Evolutionary conservation across 2,888 invertebrate species (phyloP).

Genomic region (Cheilosia scutellata): DNA sequence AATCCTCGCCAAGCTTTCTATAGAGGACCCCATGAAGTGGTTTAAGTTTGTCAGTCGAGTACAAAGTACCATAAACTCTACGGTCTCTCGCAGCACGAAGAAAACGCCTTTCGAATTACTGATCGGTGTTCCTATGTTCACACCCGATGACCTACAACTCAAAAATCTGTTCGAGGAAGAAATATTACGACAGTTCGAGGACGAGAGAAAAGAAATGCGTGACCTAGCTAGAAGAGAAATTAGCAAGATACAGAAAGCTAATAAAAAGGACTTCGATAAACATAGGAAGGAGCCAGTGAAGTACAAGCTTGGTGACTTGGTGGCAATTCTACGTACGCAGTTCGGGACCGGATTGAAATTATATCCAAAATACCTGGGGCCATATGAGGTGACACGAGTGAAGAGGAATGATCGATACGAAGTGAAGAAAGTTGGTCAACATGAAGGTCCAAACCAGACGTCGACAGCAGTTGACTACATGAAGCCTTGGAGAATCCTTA

Average conservation of each 20-base stretch:
- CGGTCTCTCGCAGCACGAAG: no score
- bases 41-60: no score
- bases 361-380: slow-evolving; percentile 41
- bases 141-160: slow-evolving; percentile 70
- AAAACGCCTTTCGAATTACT: slow-evolving; percentile 76
- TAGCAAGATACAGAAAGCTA: slow-evolving; percentile 13
- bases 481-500: slow-evolving; percentile 39
- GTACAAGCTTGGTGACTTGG: slow-evolving; percentile 13
- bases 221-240: slow-evolving; percentile 36
- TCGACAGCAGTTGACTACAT: slow-evolving; percentile 42
- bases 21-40: slow-evolving; percentile 76
- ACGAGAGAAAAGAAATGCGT: slow-evolving; percentile 24
- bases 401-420: slow-evolving; percentile 51
- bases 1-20: slow-evolving; percentile 79
- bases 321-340: slow-evolving; percentile 36
- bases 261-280: no score
- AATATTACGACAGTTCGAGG: slow-evolving; percentile 14
- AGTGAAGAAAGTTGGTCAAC: slow-evolving; percentile 42
- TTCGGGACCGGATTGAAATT: slow-evolving; percentile 57
- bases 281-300: no score
- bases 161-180: slow-evolving; percentile 27
- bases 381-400: slow-evolving; percentile 53
- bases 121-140: slow-evolving; percentile 77
- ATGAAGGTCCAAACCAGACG: slow-evolving; percentile 50
- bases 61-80: no score